These are phyloP conservation scores for Adrianichthys oophorus DNA, from an alignment of 2,797 vertebrate species.

Conservation along the genomic window DNA sequence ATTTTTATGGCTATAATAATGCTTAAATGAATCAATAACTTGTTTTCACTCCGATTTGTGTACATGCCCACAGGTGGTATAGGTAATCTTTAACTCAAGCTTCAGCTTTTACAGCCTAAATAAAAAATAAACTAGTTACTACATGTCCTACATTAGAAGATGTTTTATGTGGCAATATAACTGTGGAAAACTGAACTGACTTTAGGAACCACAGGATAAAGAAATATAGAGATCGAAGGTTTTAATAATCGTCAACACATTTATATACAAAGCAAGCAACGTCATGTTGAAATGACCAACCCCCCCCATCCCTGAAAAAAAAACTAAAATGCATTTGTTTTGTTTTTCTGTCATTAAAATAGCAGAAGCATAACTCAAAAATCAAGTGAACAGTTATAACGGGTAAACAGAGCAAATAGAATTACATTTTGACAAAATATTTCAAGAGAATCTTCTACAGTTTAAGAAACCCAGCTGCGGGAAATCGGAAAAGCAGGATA, in stretches of 20 bases:
- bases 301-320: constrained; percentile 16
- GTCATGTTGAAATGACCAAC: constrained; percentile 61
- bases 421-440: constrained; percentile 40
- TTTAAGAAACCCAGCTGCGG: constrained; percentile 50
- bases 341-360: constrained; percentile 64
- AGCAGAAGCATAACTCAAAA: constrained; percentile 49
- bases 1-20: no score
- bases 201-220: neutral
- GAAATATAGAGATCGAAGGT: constrained; percentile 57
- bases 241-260: constrained; percentile 83
- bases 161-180: no score
- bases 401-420: constrained; percentile 40
- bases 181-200: neutral
- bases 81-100: no score
- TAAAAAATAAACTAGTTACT: no score
- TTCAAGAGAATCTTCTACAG: constrained; percentile 35
- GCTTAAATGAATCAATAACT: no score
- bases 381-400: constrained; percentile 43
- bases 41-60: no score
- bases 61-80: no score
- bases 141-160: no score
- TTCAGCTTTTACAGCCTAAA: no score
- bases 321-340: constrained; percentile 56
- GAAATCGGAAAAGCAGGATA: constrained; percentile 14
- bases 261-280: constrained; percentile 83